Conservation (phyloP, 2,797 vertebrate species). For the Fringilla coelebs region DNA sequence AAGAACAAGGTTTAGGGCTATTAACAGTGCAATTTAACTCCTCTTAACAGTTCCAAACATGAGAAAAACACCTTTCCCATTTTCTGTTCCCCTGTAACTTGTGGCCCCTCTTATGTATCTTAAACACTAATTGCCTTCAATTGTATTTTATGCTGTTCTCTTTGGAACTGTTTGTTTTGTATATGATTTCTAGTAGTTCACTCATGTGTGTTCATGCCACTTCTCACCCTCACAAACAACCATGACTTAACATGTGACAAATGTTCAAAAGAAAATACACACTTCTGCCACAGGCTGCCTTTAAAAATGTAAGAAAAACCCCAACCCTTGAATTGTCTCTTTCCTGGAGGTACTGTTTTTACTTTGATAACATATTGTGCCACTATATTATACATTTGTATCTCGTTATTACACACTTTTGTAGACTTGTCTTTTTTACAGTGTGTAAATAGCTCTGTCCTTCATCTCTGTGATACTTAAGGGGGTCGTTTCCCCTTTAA, state of each 20-base stretch:
- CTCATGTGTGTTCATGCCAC: conserved; percentile 45
- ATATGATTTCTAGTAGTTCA: conserved; percentile 26
- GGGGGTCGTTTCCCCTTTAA: conserved; percentile 44
- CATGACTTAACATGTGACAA: conserved; percentile 64
- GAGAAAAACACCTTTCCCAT: background rate
- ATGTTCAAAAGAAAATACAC: conserved; percentile 41
- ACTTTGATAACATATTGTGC: conserved; percentile 65
- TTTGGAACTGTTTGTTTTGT: conserved; percentile 38
- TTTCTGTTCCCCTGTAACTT: background rate
- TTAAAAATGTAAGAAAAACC: conserved; percentile 38
- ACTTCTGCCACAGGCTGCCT: conserved; percentile 78
- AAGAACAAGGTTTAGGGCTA: conserved; percentile 42
- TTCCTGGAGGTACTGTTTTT: conserved; percentile 67
- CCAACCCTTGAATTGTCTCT: conserved; percentile 26
- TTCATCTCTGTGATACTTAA: conserved; percentile 53
- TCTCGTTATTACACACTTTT: conserved; percentile 75
- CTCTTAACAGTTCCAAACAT: conserved; percentile 19
- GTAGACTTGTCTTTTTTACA: conserved; percentile 71
- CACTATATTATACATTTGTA: conserved; percentile 76
- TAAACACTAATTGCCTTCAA: conserved; percentile 37
- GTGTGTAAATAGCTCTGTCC: conserved; percentile 72
- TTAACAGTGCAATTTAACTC: conserved; percentile 67
- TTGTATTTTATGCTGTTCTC: conserved; percentile 35
- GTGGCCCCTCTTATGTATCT: conserved; percentile 14
- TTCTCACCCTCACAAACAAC: conserved; percentile 76